Conservation (phyloP, 2,888 invertebrate species). For the Polietes domitor region DNA sequence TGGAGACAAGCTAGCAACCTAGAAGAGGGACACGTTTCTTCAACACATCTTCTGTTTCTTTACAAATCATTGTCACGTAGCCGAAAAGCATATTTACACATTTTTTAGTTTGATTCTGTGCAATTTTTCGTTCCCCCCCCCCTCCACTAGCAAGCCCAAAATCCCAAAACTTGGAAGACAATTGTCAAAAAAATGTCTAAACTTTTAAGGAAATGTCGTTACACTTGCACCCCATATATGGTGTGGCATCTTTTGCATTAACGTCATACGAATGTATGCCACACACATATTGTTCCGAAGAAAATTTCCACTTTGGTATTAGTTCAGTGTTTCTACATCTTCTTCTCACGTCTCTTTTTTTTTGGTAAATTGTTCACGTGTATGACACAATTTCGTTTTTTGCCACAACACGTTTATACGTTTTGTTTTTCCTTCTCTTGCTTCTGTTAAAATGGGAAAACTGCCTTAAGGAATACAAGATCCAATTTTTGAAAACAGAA, state of each 20-base stretch:
- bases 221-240: constrained; percentile 23
- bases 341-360: constrained; percentile 2
- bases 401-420: constrained; percentile 22
- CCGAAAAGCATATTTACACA: constrained; percentile 46
- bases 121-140: neutral
- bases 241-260: neutral
- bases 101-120: constrained; percentile 29
- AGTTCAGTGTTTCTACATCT: neutral
- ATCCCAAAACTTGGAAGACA: constrained; percentile 23
- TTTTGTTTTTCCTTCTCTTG: neutral
- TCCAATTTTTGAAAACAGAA: constrained; percentile 32
- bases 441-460: constrained; percentile 19
- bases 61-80: constrained; percentile 49
- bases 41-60: neutral
- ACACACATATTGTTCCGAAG: constrained; percentile 34
- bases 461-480: constrained; percentile 49
- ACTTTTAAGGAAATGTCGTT: constrained; percentile 21
- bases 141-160: too few species aligned
- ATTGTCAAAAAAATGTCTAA: constrained; percentile 13
- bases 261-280: constrained; percentile 6
- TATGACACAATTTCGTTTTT: constrained; percentile 52
- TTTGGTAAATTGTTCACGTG: constrained; percentile 57
- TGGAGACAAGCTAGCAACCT: too few species aligned
- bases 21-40: neutral
- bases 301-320: constrained; percentile 11